Percentiles rank a stretch among this genome's conserved stretches.
Conservation (phyloP, 2,113 vertebrate species). For the Grus americana region DNA sequence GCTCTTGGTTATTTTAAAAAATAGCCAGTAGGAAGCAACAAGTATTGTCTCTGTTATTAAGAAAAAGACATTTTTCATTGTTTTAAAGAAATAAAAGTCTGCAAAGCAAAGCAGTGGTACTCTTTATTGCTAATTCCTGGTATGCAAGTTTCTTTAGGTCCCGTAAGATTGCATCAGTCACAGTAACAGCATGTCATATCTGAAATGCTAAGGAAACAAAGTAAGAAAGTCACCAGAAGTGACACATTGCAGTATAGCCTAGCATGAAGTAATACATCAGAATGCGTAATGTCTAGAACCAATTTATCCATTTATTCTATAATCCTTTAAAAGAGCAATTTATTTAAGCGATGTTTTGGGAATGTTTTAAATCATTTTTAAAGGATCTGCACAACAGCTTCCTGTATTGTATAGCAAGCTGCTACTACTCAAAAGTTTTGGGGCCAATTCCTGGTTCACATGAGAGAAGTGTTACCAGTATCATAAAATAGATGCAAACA, state of each 20-base stretch:
- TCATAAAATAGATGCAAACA: conserved; percentile 57
- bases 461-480: not conserved
- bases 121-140: not conserved
- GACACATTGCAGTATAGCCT: conserved; percentile 5
- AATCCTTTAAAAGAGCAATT: conserved; percentile 60
- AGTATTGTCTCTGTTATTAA: not conserved
- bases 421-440: conserved; percentile 34
- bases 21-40: not conserved
- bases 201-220: conserved; percentile 37
- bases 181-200: not conserved
- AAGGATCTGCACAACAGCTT: conserved; percentile 1
- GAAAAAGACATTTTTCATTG: not conserved
- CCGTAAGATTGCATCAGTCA: not conserved
- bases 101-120: not conserved
- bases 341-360: not conserved
- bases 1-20: not conserved
- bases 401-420: conserved; percentile 32
- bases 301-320: conserved; percentile 24
- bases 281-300: not conserved
- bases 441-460: conserved; percentile 28
- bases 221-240: conserved; percentile 11
- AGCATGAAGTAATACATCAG: conserved; percentile 21
- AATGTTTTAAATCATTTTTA: conserved; percentile 35
- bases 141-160: not conserved
- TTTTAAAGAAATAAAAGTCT: not conserved